Evolutionary conservation across 2,113 vertebrate species (phyloP).

Genomic region (Gila orcuttii): DNA sequence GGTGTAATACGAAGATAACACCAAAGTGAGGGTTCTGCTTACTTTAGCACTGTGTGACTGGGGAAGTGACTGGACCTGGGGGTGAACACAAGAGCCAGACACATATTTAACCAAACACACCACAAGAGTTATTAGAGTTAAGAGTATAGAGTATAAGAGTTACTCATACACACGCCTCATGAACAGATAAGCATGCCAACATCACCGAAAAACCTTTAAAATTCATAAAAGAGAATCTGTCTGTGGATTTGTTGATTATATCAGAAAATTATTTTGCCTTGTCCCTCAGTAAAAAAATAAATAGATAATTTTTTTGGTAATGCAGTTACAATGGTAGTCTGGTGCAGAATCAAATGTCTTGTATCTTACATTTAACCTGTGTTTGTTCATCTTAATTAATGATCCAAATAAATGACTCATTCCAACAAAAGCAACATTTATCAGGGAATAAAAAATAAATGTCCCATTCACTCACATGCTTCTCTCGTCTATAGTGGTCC

Average conservation of each 20-base stretch:
- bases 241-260: background rate
- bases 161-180: background rate
- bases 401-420: background rate
- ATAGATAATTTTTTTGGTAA: background rate
- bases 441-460: background rate
- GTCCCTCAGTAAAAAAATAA: background rate
- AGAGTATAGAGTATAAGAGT: background rate
- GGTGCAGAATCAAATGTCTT: background rate
- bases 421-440: slow-evolving; percentile 10
- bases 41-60: slow-evolving; percentile 53
- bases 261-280: background rate
- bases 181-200: background rate
- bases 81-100: slow-evolving; percentile 38
- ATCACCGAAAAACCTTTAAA: background rate
- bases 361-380: background rate
- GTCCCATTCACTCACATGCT: background rate
- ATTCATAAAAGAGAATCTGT: background rate
- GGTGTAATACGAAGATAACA: background rate
- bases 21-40: slow-evolving; percentile 36
- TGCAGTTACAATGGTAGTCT: background rate
- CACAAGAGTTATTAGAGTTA: background rate
- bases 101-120: slow-evolving; percentile 21
- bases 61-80: slow-evolving; percentile 50
- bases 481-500: background rate
- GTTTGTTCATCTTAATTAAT: background rate